phyloP scores from a whole-genome alignment of 1,140 invertebrate genomes.

The Theocolax elegans region DNA sequence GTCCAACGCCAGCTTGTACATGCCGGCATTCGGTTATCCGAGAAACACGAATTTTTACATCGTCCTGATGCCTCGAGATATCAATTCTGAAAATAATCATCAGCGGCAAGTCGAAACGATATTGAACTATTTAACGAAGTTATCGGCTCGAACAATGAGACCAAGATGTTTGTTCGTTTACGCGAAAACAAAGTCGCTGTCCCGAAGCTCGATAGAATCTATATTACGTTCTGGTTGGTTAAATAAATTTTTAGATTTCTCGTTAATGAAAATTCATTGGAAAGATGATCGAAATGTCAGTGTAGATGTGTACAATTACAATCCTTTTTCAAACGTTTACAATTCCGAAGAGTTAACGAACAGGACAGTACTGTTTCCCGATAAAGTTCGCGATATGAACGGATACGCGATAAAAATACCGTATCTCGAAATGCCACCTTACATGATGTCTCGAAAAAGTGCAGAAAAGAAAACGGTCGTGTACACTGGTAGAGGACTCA shows the following conservation, averaged over 20 bases:
- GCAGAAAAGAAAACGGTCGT: too few species aligned
- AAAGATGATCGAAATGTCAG: neutral
- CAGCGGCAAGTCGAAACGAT: neutral
- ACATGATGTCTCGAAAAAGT: too few species aligned
- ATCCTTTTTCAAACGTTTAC: neutral
- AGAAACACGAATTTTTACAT: neutral
- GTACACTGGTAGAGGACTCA: too few species aligned
- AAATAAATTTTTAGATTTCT: constrained; percentile 3
- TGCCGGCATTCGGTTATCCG: constrained; percentile 2
- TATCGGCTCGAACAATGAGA: neutral
- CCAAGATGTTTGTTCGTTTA: constrained; percentile 9
- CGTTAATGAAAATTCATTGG: neutral
- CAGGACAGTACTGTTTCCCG: neutral
- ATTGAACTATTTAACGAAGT: neutral
- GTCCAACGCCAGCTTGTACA: neutral
- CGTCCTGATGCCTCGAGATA: neutral
- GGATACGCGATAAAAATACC: constrained; percentile 1
- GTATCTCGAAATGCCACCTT: constrained; percentile 10
- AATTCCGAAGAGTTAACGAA: neutral
- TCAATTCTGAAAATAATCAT: neutral
- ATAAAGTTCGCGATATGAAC: constrained; percentile 3
- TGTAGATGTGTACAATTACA: neutral
- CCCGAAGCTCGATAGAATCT: neutral
- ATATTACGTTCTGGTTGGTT: neutral
- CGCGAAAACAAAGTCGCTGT: neutral